Base-by-base conservation (phyloP, 2,113 vertebrate genomes). In the Oxygymnocypris stewartii region DNA sequence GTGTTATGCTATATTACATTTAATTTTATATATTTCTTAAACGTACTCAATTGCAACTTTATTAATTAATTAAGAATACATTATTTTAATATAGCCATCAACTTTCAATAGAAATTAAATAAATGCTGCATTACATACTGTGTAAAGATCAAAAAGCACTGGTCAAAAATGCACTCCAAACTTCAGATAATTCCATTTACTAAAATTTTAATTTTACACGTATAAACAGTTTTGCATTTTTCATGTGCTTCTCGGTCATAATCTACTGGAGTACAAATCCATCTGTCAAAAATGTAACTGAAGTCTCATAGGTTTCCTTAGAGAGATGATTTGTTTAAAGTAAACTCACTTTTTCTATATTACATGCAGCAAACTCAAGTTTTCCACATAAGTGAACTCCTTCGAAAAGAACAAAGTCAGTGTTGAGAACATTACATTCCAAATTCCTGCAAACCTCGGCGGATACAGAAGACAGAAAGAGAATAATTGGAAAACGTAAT, bases 401-500 rank as follows among this genome's bases (percentile, higher is more conserved):
- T 65, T 37, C 11, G 16, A 65, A 65, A 73, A 59, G 59, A 76
- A 79, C 80, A 35, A 79, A 86, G 35, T 20, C 75, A 79, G 75
- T 74, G 61, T 84, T 74, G 9, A 81, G 47, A 28, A 84, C 86
- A 88, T 74, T 42, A 69, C n/a, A 59, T 84, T 57, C 35, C 59
- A 71, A 84, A 84, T 18, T 79, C 65, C 71, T 65, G 73, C 75
- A 74, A 83, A 79, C 44, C 74, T 83, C 75, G 23, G 31, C 10
- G 18, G 40, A 59, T 35, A 51, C 31, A 65, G 80, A 47, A 16
- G 77, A 81, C n/a, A 54, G 65, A 86, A 86, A 84, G 54, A 71
- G 73, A 84, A 65, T 65, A 73, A 71, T 78, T 82, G 65, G 37
- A 82, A 77, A 35, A 71, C 4, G 35, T 88, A 79, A 88, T 88